Base-by-base conservation (phyloP, 2,888 invertebrate genomes). In the Heliconius hortense region DNA sequence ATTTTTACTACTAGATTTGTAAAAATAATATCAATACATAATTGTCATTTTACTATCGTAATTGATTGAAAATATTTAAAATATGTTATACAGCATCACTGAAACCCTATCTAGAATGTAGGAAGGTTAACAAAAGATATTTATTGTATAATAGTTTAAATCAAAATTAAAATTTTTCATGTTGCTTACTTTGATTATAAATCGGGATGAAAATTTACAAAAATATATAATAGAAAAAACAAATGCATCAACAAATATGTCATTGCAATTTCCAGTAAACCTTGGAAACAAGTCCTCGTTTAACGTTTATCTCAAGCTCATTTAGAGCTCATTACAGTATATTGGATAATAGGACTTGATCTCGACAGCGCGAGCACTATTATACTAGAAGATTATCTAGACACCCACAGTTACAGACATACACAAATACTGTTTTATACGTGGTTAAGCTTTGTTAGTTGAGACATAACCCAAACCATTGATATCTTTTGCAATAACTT, bases 321-420 rank as follows among this genome's bases (percentile, higher is more conserved):
- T 53, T 74, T 67, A 48, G 63, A 68, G 43, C 63, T 68, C 72
- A 75, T 77, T 62, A 64, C 26, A 66, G 64, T 73, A 63, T 66
- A 77, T 75, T 73, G 72, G 75, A 75, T 75, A 77, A 77, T 77
- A 24, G 56, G 39, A 53, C 62, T 39, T 75, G 75, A 73, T 72
- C 75, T 75, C 77, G 39, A 56, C 43, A 72, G 48, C 73, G 48
- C 70, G 72, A 73, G 31, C 35, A 66, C 62, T 53, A 53, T 66
- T 71, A 62, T 35, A 53, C 31, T n/a, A 39, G 59, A 56, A 28
- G 53, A 63, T 72, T 69, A 77, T 75, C 72, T 73, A 26, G 64
- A 74, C 66, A 59, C 67, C 39, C 53, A 43, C 28, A 70, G 70
- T 56, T 48, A 59, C 66, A 64, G 66, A 18, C 73, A 10, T 72